A percentile compares a stretch with the other conserved stretches of the same genome.
Evolutionary conservation across 2,113 vertebrate species (phyloP).

Genomic region (Genyomyrus donnyi): DNA sequence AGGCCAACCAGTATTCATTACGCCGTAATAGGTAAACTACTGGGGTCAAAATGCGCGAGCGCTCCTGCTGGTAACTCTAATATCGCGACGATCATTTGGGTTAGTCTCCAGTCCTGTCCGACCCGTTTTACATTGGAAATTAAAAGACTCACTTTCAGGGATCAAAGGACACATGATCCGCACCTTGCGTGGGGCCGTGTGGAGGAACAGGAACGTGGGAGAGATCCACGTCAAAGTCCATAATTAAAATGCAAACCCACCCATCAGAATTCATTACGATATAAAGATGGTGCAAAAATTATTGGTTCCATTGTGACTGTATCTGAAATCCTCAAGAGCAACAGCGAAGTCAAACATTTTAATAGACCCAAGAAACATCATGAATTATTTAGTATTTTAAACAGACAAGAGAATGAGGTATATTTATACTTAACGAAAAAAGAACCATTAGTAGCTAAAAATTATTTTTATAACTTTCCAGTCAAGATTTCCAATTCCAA

Average conservation of each 20-base stretch:
- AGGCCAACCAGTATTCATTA: background rate
- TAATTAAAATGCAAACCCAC: background rate
- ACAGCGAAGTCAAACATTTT: background rate
- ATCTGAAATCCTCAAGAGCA: background rate
- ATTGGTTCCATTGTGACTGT: background rate
- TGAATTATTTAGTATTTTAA: background rate
- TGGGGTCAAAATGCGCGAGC: background rate
- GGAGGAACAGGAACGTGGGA: background rate
- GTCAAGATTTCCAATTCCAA: background rate
- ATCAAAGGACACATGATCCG: background rate
- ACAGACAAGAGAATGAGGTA: background rate
- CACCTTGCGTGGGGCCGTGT: background rate
- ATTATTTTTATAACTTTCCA: background rate
- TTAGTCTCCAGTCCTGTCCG: background rate
- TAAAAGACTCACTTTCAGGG: background rate
- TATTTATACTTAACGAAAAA: background rate
- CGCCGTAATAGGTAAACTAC: constrained; percentile 1
- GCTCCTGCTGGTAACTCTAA: background rate
- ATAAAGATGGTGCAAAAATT: background rate
- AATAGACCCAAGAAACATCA: background rate
- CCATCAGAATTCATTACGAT: background rate
- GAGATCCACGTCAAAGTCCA: background rate
- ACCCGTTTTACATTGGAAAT: background rate
- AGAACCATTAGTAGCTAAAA: background rate
- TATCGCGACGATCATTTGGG: background rate